phyloP scores from a whole-genome alignment of 2,113 vertebrate genomes.

The Athene cunicularia region DNA sequence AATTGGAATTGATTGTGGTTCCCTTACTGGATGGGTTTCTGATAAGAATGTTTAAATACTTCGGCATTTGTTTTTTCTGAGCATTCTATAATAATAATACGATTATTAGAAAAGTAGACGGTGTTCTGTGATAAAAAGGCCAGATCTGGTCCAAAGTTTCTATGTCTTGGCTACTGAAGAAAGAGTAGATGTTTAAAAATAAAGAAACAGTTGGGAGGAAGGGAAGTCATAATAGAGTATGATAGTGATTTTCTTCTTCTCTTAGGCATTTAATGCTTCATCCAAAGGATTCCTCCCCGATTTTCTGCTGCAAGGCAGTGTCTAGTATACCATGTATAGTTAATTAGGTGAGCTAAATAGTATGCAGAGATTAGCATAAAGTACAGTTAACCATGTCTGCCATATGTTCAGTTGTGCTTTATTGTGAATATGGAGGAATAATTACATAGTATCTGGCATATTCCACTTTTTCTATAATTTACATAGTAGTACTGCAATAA shows the following conservation, averaged over 20 bases:
- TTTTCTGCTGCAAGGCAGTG: not conserved
- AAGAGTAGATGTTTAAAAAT: not conserved
- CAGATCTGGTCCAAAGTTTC: not conserved
- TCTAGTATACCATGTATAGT: not conserved
- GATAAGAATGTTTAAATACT: not conserved
- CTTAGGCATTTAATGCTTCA: not conserved
- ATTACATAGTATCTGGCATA: constrained; percentile 9
- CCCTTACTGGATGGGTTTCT: not conserved
- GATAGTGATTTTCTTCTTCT: not conserved
- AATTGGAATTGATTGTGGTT: not conserved
- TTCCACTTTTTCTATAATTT: constrained; percentile 37
- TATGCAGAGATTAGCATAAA: constrained; percentile 54
- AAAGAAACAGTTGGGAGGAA: not conserved
- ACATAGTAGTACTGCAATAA: not conserved
- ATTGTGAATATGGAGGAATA: constrained; percentile 23
- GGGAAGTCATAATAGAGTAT: not conserved
- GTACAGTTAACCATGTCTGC: constrained; percentile 36
- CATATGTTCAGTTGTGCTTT: constrained; percentile 35
- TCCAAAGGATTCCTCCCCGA: not conserved
- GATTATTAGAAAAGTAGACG: not conserved
- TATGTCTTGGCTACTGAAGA: not conserved
- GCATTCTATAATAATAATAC: not conserved
- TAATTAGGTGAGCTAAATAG: constrained; percentile 57
- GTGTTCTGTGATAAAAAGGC: not conserved
- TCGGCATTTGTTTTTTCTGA: not conserved